A percentile compares a stretch with the other conserved stretches of the same genome.
Evolutionary conservation across 92 coral and sea anemone species (phyloP).

Genomic region (Chrysogorgia sp.): DNA sequence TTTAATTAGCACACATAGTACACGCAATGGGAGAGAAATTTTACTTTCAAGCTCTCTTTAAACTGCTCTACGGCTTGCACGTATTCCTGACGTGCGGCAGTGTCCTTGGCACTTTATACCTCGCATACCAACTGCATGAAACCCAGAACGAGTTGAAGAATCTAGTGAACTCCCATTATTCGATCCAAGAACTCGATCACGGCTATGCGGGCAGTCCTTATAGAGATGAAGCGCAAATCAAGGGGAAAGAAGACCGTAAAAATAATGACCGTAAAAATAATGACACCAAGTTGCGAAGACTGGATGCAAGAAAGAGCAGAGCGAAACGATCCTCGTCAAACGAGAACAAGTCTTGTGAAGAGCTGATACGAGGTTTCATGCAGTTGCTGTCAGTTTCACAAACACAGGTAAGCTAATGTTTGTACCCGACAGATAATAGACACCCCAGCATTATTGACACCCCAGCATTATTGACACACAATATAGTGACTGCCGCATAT

Average conservation of each 20-base stretch:
- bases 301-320: neutral
- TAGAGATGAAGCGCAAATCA: neutral
- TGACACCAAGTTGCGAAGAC: neutral
- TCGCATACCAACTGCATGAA: neutral
- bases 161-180: neutral
- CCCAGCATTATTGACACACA: too few relatives aligned
- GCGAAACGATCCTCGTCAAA: neutral
- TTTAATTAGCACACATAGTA: too few relatives aligned
- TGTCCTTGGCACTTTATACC: neutral
- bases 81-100: neutral
- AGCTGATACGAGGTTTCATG: neutral
- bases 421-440: too few relatives aligned
- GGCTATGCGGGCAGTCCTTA: neutral
- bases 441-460: too few relatives aligned
- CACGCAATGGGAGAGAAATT: neutral
- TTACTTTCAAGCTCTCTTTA: neutral
- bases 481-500: too few relatives aligned
- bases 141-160: neutral
- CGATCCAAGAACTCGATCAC: neutral
- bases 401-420: neutral
- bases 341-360: neutral
- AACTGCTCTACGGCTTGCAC: neutral
- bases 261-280: neutral
- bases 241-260: neutral
- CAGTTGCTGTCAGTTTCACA: neutral